Conservation (phyloP, 1,140 invertebrate genomes). For the Battus philenor region DNA sequence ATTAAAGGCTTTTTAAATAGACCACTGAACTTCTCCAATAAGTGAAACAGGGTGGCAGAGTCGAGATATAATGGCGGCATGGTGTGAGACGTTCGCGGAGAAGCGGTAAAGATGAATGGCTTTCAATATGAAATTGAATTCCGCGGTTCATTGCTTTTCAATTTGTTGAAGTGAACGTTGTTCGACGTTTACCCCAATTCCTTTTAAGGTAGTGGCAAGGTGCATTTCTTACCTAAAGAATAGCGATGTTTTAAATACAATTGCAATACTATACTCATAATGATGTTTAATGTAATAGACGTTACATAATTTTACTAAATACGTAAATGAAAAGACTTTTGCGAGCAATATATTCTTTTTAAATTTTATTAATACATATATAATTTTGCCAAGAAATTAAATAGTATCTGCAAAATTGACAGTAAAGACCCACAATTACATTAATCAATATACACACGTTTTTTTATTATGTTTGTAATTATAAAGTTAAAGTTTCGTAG, state of each 20-base stretch:
- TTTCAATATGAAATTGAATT: slow-evolving; percentile 81
- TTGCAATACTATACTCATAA: slow-evolving; percentile 14
- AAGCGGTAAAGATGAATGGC: slow-evolving; percentile 75
- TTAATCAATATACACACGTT: too few relatives aligned
- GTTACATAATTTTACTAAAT: too few relatives aligned
- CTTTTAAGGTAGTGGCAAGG: slow-evolving; percentile 21
- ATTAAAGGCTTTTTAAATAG: slow-evolving; percentile 8
- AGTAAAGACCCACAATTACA: too few relatives aligned
- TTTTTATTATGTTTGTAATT: too few relatives aligned
- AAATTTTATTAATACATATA: too few relatives aligned
- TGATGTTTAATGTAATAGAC: too few relatives aligned
- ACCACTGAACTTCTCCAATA: slow-evolving; percentile 53
- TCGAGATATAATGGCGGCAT: slow-evolving; percentile 50
- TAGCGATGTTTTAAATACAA: slow-evolving; percentile 6
- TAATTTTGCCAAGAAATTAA: too few relatives aligned
- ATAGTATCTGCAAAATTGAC: too few relatives aligned
- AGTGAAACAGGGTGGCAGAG: slow-evolving; percentile 55
- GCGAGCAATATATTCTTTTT: too few relatives aligned
- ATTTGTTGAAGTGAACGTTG: slow-evolving; percentile 72
- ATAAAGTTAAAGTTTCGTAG: too few relatives aligned
- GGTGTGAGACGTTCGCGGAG: slow-evolving; percentile 59
- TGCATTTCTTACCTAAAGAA: slow-evolving; percentile 11
- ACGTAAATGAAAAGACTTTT: too few relatives aligned
- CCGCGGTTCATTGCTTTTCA: slow-evolving; percentile 79
- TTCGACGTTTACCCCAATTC: slow-evolving; percentile 56